phyloP scores from a whole-genome alignment of 2,888 invertebrate genomes.

The Conistra vaccinii region DNA sequence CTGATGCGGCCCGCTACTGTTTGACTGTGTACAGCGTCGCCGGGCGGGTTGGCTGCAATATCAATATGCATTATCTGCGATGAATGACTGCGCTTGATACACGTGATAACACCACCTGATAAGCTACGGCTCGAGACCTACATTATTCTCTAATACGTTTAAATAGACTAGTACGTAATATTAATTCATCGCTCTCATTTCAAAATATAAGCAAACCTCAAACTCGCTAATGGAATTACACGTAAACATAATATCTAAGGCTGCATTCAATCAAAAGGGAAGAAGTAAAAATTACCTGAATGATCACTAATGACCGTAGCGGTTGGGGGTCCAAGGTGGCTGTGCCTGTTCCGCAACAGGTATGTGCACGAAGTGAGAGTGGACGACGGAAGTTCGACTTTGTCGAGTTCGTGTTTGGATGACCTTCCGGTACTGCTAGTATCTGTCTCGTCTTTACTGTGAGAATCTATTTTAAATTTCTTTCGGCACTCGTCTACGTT shows the following conservation, averaged over 20 bases:
- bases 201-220: conserved; percentile 12
- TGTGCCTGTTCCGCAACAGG: conserved; percentile 61
- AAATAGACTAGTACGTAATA: conserved; percentile 58
- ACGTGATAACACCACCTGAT: conserved; percentile 82
- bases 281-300: conserved; percentile 77
- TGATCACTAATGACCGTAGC: conserved; percentile 82
- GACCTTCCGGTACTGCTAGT: conserved; percentile 74
- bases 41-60: conserved; percentile 83
- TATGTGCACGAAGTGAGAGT: conserved; percentile 75
- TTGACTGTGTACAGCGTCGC: conserved; percentile 74
- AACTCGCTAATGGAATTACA: conserved; percentile 4
- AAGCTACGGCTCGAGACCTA: conserved; percentile 73
- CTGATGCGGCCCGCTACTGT: conserved; percentile 77
- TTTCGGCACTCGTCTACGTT: conserved; percentile 84
- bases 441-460: conserved; percentile 80
- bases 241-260: conserved; percentile 23
- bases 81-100: conserved; percentile 83
- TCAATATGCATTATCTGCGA: conserved; percentile 79
- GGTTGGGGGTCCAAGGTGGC: conserved; percentile 80
- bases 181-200: conserved; percentile 19
- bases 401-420: conserved; percentile 79
- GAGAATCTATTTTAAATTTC: conserved; percentile 90
- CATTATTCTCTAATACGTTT: conserved; percentile 65
- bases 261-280: conserved; percentile 15
- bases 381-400: conserved; percentile 76